Conservation (phyloP, 1,140 invertebrate species). For the Neodiprion lecontei region DNA sequence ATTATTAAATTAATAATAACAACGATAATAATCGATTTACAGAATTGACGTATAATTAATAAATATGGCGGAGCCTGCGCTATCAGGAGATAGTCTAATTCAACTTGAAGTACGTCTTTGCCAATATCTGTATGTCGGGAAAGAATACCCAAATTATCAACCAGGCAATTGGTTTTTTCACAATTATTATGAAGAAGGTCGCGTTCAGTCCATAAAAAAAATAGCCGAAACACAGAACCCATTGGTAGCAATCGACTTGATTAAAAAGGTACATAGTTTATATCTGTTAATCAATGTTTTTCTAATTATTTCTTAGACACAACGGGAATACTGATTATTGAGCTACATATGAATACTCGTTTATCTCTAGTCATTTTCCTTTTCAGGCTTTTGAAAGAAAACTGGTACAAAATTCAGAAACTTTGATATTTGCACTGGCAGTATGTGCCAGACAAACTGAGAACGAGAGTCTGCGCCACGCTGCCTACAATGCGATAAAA, state of each 20-base stretch:
- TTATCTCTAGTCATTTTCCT: constrained; percentile 21
- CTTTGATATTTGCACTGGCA: constrained; percentile 67
- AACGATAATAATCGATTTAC: too few relatives aligned
- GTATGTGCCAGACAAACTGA: constrained; percentile 60
- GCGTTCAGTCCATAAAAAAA: constrained; percentile 57
- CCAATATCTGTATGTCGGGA: constrained; percentile 64
- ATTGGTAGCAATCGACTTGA: constrained; percentile 58
- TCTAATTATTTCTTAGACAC: neutral
- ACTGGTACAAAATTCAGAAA: constrained; percentile 62
- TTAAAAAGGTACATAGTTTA: constrained; percentile 54
- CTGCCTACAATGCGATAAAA: constrained; percentile 62
- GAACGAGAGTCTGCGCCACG: constrained; percentile 53
- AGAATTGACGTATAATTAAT: too few relatives aligned
- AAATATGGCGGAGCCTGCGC: neutral
- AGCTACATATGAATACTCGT: constrained; percentile 10
- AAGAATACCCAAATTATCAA: constrained; percentile 64
- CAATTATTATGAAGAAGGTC: constrained; percentile 60
- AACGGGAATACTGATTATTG: neutral
- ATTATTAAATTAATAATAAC: too few relatives aligned
- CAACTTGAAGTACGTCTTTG: constrained; percentile 46
- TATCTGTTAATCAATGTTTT: neutral
- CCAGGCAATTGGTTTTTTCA: constrained; percentile 65
- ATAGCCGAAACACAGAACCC: constrained; percentile 50
- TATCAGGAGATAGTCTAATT: neutral
- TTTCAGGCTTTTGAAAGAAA: constrained; percentile 61